phyloP scores from a whole-genome alignment of 2,797 vertebrate species.

The Aulostomus chinensis region DNA sequence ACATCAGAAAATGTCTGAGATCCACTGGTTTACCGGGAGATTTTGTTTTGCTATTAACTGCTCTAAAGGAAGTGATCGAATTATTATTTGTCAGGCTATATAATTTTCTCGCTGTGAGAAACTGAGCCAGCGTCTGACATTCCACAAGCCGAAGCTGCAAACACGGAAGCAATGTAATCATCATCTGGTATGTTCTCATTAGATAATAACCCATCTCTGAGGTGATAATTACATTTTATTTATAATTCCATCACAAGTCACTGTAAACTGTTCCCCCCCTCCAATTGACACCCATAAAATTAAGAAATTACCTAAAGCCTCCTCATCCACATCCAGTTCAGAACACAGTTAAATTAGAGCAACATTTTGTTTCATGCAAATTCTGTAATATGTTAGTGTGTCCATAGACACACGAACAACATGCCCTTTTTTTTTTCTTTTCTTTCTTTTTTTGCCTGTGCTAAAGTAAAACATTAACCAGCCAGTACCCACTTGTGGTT shows the following conservation, averaged over 20 bases:
- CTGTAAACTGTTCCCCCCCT: background rate
- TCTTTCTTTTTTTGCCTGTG: too few species aligned
- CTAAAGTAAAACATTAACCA: slow-evolving; percentile 3
- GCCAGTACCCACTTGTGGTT: background rate
- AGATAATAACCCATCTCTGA: slow-evolving; percentile 17
- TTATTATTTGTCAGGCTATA: too few species aligned
- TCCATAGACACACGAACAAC: too few species aligned
- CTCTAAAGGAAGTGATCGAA: too few species aligned
- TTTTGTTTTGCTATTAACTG: too few species aligned
- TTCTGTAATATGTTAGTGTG: too few species aligned
- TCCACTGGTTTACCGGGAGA: too few species aligned
- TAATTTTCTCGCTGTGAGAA: too few species aligned
- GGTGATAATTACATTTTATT: slow-evolving; percentile 7
- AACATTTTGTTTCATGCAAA: too few species aligned
- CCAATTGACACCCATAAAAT: slow-evolving; percentile 14
- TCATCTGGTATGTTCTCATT: background rate
- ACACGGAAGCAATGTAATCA: background rate
- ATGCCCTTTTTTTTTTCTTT: too few species aligned
- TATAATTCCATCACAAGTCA: background rate
- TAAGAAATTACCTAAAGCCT: slow-evolving; percentile 10
- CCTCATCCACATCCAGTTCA: slow-evolving; percentile 3
- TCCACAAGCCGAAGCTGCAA: background rate
- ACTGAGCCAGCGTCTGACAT: background rate
- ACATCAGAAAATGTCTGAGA: too few species aligned
- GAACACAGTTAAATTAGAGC: slow-evolving; percentile 2